Evolutionary conservation across 2,113 vertebrate species (phyloP), one percentile per base, ranked within the genome.

Genomic region (Myxocyprinus asiaticus): DNA sequence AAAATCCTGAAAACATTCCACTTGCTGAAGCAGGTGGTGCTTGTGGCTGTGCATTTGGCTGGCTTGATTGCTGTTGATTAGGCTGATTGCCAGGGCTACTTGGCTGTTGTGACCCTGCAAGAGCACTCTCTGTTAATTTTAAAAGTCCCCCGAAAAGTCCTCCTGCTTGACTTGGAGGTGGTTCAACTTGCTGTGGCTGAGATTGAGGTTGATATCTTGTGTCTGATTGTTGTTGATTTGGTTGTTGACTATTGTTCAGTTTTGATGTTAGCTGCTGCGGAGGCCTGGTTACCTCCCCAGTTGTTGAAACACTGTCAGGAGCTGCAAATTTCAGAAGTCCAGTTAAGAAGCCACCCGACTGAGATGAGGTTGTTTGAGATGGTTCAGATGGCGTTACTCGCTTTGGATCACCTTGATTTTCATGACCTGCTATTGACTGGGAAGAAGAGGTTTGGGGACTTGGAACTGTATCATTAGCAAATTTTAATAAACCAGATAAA

Each of bases 401-500:
- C 11, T 69, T 76, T 47, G 76, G 74, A 7, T 83, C 66, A 78
- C 72, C 14, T 45, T 55, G 22, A 70, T 83, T 12, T 51, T 82
- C 47, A 14, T 80, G 17, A 8, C 79, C 81, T 76, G 83, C 77
- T 84, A 68, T 67, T 53, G 85, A 77, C 59, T 69, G 75, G 7
- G 44, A 9, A 33, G 68, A 78, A 80, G 76, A 15, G 53, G 83
- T 62, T 47, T 85, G 86, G 71, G 88, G 67, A 14, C 58, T 88
- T 72, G 82, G 82, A 12, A 91, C 81, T 11, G 88, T 84, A 14
- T 91, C 91, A 82, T 88, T 78, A 0, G 89, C 88, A 70, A 85
- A 88, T 86, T 90, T 92, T 0, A 92, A 84, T 4, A 92, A 43
- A 2, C 88, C 91, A 82, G 91, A 90, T 7, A 92, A 78, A 6